These are phyloP conservation scores for Ichneumon xanthorius DNA, from an alignment of 2,888 invertebrate species.

Conservation along the genomic window DNA sequence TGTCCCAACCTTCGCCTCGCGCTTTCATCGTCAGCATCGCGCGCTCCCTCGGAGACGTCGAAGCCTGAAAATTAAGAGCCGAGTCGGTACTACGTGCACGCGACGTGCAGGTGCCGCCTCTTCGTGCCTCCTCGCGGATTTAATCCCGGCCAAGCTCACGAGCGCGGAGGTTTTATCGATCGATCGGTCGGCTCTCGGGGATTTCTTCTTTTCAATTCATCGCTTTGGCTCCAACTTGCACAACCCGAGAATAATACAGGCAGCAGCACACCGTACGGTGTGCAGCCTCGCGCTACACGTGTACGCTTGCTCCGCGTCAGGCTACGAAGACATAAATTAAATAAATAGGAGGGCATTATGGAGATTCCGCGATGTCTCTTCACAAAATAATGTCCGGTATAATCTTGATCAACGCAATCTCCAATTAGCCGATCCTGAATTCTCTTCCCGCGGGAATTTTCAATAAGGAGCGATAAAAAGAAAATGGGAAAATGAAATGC, in stretches of 20 bases:
- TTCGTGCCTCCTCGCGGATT: conserved; percentile 39
- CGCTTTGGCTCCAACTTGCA: conserved; percentile 36
- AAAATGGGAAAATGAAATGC: neutral
- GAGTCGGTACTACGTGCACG: conserved; percentile 17
- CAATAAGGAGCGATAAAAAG: neutral
- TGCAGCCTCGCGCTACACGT: neutral
- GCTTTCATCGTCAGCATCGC: conserved; percentile 51
- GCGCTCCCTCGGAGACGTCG: conserved; percentile 17
- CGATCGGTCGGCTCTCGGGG: conserved; percentile 40
- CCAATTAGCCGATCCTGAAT: neutral
- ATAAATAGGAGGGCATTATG: conserved; percentile 34
- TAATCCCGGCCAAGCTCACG: conserved; percentile 45
- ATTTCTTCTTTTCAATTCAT: conserved; percentile 55
- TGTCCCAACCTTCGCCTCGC: conserved; percentile 36
- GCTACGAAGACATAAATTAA: conserved; percentile 35
- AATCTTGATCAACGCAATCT: conserved; percentile 40
- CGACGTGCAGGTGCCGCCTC: conserved; percentile 29
- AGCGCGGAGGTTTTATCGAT: conserved; percentile 52
- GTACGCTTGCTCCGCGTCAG: neutral
- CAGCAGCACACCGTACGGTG: neutral
- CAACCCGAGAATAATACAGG: conserved; percentile 46
- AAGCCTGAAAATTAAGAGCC: conserved; percentile 52
- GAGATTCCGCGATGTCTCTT: neutral
- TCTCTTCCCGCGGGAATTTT: conserved; percentile 1
- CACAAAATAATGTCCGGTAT: conserved; percentile 1